Evolutionary conservation across 1,140 invertebrate species (phyloP), one percentile per base, ranked within the genome.

Genomic region (Solenopsis fugax): DNA sequence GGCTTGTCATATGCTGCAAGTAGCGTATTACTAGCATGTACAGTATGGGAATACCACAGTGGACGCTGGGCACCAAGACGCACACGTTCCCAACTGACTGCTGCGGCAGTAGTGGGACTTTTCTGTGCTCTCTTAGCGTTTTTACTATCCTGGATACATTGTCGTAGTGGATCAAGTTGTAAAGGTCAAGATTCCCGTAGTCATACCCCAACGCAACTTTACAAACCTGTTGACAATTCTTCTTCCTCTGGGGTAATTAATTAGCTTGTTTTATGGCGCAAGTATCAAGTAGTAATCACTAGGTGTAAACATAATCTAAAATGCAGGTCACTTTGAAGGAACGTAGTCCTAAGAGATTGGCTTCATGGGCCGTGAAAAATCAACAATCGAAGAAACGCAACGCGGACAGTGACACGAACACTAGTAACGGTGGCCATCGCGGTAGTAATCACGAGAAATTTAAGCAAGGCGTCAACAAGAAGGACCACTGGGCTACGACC

Each of bases 191-290:
- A 89, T 41, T 91, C 88, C 62, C 93, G 93, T 54, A 93, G 93
- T 73, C 89, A 94, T 45, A 90, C 93, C 21, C 93, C 92, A 1
- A 94, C 92, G 69, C 95, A 95, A 82, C 92, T 95, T 52, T 95
- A 95, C 71, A 95, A 95, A 87, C 95, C 95, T 7, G 95, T 95
- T 45, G 94, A 95, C 29, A 95, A 94, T 89, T 95, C 95, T 45
- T 95, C 95, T 71, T 95, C 94, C 72, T 95, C 94, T 7, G 94
- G 94, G 89, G 95, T 95, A 85, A 90, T 88, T 92, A 75, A 67
- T 37, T 56, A 82, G 24, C 54, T 56, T 60, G 48, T 45, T 75
- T 88, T 76, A 37, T 50, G 41, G 13, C 9, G 50, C 34, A 80
- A 80, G 29, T 34, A 41, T 34, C 41, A 1, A 21, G 34, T 52